Evolutionary conservation across 2,797 vertebrate species (phyloP), one percentile per base, ranked within the genome.

Genomic region (Xiphophorus birchmanni): DNA sequence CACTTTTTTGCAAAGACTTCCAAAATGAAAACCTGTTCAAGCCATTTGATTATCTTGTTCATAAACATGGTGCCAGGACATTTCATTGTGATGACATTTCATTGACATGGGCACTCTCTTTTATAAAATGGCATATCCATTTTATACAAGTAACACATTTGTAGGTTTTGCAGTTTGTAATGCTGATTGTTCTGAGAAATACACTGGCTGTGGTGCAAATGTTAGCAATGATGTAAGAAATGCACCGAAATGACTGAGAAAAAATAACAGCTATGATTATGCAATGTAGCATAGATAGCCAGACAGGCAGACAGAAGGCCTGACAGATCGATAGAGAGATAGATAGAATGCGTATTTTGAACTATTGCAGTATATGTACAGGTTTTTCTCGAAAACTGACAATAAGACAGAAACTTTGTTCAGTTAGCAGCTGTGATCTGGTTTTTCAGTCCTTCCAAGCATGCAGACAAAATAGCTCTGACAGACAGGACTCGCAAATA

Each of bases 251-350:
- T 29, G 56, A 58, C 76, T 11, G 1, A 85, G 77, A 40, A 58
- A 65, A 35, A 77, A 84, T 84, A 35, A 71, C 80, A 82, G 50
- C 40, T 65, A 48, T 76, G 47, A 82, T 87, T 86, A 90, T 87
- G 75, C 80, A 83, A 78, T 82, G 37, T 2, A 0, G 12, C 12
- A 60, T 81, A 37, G 60, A 37, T 17, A 9, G 17, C 35, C 29
- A 32, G 29, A 58, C 26, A 29, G 56, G 13, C n/a, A 60, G 56
- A 60, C 29, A 32, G 56, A 60, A 4, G 13, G n/a, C 26, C 54
- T 26, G 26, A 56, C n/a, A n/a, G n/a, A n/a, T n/a, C n/a, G 1
- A 50, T 0, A 58, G 56, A 5, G 6, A 50, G 48, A 50, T 56
- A 56, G 26, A 32, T 32, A 15, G 5, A 60, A n/a, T 5, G 54